Conservation (phyloP, 2,888 invertebrate genomes). For the Macrostomum cliftonense region DNA sequence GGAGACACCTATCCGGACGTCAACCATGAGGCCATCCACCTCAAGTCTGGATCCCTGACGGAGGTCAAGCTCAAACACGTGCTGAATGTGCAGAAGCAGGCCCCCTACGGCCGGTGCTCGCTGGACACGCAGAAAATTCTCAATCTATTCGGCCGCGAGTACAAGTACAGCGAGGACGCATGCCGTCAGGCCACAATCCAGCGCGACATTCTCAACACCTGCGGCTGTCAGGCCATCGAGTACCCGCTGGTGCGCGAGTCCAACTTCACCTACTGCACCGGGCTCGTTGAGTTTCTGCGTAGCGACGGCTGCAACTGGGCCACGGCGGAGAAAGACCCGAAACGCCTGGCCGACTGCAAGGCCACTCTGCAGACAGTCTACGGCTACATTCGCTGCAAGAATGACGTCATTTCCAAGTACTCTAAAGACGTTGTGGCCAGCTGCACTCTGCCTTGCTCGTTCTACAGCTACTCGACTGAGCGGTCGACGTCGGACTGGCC, state of each 20-base stretch:
- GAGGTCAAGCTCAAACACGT: constrained; percentile 4
- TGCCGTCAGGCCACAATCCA: constrained; percentile 8
- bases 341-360: neutral
- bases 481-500: constrained; percentile 10
- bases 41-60: constrained; percentile 8
- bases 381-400: constrained; percentile 2
- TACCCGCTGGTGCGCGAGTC: constrained; percentile 7
- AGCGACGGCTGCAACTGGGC: neutral
- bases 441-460: constrained; percentile 9
- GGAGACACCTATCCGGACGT: constrained; percentile 7
- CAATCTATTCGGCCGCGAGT: constrained; percentile 3
- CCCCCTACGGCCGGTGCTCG: constrained; percentile 10
- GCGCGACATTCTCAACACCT: constrained; percentile 6
- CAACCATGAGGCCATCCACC: constrained; percentile 7
- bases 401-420: constrained; percentile 4
- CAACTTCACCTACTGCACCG: constrained; percentile 6
- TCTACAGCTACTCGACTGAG: constrained; percentile 8
- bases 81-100: constrained; percentile 8
- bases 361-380: constrained; percentile 1
- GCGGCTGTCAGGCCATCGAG: constrained; percentile 8
- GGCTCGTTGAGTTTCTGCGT: constrained; percentile 1
- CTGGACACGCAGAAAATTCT: constrained; percentile 2
- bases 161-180: constrained; percentile 5
- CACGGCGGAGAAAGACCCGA: neutral
- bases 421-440: constrained; percentile 9